Base-by-base conservation (phyloP, 2,113 vertebrate species). In the Oriolus oriolus region DNA sequence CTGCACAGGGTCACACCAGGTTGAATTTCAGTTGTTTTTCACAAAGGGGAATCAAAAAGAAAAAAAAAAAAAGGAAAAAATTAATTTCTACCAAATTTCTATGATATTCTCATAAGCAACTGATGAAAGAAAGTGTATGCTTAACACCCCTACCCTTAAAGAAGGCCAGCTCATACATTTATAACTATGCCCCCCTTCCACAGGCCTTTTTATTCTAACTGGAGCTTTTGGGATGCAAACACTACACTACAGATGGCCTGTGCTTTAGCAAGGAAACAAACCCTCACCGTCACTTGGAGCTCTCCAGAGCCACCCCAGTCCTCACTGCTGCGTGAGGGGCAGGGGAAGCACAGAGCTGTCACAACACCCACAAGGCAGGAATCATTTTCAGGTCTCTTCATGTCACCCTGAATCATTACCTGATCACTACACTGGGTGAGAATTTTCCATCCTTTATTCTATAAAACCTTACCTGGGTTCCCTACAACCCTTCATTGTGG, bases 201-300 rank as follows among this genome's bases (percentile, higher is more conserved):
- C 10, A 24, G 3, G 20, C 20, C 37, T 31, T 59, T 84, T 42
- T 24, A 63, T 54, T 84, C 30, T 42, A 59, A 81, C 24, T 16
- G 56, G 42, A 86, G 42, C 41, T 90, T 56, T 2, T 28, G 52
- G 31, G 52, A 52, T 75, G 44, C 53, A 70, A 89, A 93, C 33
- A 33, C 17, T 16, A 28, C 0, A 1, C n/a, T 30, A 41, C 7
- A 80, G 66, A 15, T 13, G 13, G 37, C 9, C 63, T 27, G 13
- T 44, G 54, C 28, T 66, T 53, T 30, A 27, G 59, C 23, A 47
- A 77, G 33, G 50, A 86, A 77, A 80, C 28, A 86, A 88, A 63
- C 37, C 54, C n/a, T 57, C 4, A 0, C 13, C 4, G 5, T 26
- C 15, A 8, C 4, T 1, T 1, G 4, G 16, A 80, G 24, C 28